Conservation (phyloP, 2,113 vertebrate species). For the Indicator maculatus region DNA sequence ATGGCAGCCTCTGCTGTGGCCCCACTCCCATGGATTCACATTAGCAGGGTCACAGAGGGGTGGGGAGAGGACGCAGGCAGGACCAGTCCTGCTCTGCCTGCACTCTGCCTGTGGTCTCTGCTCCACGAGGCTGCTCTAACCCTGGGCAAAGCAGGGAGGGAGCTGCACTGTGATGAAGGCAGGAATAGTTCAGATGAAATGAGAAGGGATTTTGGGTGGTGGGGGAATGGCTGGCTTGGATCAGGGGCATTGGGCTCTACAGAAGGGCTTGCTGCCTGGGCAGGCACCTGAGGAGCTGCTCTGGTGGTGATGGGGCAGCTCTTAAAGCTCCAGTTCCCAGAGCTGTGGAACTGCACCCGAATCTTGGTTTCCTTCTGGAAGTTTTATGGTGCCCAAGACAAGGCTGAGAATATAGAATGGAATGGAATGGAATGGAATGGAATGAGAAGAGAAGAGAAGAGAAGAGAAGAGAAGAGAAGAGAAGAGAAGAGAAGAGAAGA, state of each 20-base stretch:
- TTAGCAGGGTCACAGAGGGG: neutral
- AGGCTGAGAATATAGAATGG: neutral
- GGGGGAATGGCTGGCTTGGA: neutral
- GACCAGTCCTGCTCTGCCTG: neutral
- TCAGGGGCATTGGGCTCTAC: neutral
- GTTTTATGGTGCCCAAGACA: neutral
- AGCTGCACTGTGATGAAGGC: neutral
- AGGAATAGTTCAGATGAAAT: conserved; percentile 36
- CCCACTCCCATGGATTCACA: neutral
- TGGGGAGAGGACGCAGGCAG: neutral
- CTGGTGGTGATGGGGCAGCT: neutral
- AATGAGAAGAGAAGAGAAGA: too few relatives aligned
- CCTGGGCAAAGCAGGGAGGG: neutral
- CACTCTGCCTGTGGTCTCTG: accelerated
- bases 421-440: too few relatives aligned
- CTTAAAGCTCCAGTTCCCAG: neutral
- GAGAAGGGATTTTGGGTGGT: conserved; percentile 34
- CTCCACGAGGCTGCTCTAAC: neutral
- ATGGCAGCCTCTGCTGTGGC: neutral
- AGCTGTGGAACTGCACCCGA: accelerated
- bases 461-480: too few relatives aligned
- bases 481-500: too few relatives aligned
- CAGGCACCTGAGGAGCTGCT: neutral
- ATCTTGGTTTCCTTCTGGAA: neutral
- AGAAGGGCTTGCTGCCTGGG: accelerated